A percentile compares a stretch with the other conserved stretches of the same genome.
Conservation (phyloP, 2,113 vertebrate genomes). For the Mionectes macconnelli region DNA sequence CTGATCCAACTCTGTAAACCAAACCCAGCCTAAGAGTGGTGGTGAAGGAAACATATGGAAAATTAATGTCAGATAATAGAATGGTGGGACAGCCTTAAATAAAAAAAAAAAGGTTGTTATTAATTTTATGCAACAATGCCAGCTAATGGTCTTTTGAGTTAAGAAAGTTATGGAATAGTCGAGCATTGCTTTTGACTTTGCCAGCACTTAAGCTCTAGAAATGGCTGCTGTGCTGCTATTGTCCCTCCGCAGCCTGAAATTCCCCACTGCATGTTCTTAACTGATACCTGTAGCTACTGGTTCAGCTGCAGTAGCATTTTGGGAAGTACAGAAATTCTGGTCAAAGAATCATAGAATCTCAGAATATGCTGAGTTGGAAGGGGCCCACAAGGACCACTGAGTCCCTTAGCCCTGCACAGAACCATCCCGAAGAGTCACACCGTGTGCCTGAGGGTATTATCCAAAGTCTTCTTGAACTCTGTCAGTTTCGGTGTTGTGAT, state of each 20-base stretch:
- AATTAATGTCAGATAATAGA: constrained; percentile 56
- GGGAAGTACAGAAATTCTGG: not conserved
- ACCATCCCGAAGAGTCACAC: not conserved
- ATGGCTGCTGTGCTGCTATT: not conserved
- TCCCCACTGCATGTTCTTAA: not conserved
- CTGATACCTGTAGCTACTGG: not conserved
- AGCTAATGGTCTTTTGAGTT: not conserved
- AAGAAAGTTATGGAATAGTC: not conserved
- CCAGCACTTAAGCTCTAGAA: not conserved
- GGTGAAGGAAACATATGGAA: constrained; percentile 37
- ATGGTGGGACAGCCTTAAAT: not conserved
- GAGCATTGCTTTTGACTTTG: not conserved
- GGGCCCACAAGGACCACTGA: not conserved
- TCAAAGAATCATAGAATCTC: not conserved
- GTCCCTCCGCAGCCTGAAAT: not conserved
- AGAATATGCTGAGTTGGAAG: not conserved
- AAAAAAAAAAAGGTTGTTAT: not conserved
- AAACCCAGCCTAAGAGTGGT: not conserved
- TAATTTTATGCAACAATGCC: constrained; percentile 5
- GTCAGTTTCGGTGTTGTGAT: not conserved
- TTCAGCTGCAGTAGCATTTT: constrained; percentile 14
- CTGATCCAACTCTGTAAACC: constrained; percentile 47
- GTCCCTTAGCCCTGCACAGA: not conserved
- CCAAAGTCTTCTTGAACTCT: not conserved
- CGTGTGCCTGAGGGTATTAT: not conserved